Percentiles rank a stretch among this genome's conserved stretches.
These are phyloP conservation scores for Eilema caniola DNA, from an alignment of 2,888 invertebrate genomes.

Conservation along the genomic window DNA sequence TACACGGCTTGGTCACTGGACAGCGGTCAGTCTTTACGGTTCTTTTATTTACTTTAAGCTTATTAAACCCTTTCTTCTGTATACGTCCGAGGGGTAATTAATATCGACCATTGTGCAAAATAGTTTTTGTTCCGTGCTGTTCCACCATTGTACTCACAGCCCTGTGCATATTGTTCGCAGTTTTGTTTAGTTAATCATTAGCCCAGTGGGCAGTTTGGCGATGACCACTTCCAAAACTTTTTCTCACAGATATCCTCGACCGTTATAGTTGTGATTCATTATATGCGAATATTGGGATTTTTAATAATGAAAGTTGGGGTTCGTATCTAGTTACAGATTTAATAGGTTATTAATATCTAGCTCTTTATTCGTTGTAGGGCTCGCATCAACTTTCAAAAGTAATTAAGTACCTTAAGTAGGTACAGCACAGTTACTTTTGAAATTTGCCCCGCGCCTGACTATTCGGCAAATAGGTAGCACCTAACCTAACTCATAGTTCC, in stretches of 20 bases:
- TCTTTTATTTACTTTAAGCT: conserved; percentile 83
- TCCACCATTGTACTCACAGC: conserved; percentile 66
- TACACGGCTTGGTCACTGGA: conserved; percentile 62
- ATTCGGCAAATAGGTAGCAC: no score
- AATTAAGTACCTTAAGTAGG: no score
- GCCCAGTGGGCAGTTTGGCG: conserved; percentile 79
- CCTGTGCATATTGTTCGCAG: conserved; percentile 67
- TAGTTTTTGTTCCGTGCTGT: conserved; percentile 76
- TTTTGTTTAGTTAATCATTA: conserved; percentile 82
- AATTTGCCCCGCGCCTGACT: no score
- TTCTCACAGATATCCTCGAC: conserved; percentile 76
- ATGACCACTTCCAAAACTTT: conserved; percentile 70
- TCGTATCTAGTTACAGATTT: background rate
- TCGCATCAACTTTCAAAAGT: background rate
- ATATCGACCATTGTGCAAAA: conserved; percentile 83
- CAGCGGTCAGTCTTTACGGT: conserved; percentile 79
- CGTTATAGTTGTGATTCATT: conserved; percentile 68
- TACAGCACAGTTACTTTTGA: no score
- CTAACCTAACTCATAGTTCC: no score
- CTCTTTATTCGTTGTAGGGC: background rate
- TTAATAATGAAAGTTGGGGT: background rate
- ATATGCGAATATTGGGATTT: conserved; percentile 20
- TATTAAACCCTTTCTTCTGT: conserved; percentile 84
- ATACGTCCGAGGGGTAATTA: conserved; percentile 81
- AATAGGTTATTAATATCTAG: background rate